A percentile compares a stretch with the other conserved stretches of the same genome.
These are phyloP conservation scores for Alces alces DNA, from an alignment of 2,113 vertebrate genomes.

Conservation along the genomic window DNA sequence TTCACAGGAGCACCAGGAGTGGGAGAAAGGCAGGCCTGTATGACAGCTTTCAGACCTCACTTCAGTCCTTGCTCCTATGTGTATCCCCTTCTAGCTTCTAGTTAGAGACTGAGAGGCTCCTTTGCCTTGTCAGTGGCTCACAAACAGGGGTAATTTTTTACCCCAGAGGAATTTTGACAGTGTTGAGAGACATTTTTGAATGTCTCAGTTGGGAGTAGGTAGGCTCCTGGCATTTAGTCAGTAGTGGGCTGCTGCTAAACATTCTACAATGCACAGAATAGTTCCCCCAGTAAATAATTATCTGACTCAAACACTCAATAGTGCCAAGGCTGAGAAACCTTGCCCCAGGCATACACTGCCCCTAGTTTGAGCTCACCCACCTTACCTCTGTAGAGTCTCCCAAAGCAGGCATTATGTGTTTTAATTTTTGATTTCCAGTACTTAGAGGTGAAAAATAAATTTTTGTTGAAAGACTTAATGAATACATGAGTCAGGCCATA, in stretches of 20 bases:
- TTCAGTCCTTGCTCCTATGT: neutral
- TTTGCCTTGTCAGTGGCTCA: neutral
- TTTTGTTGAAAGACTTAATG: neutral
- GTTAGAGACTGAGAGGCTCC: neutral
- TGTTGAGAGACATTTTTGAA: neutral
- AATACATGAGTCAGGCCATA: neutral
- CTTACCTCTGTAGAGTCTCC: neutral
- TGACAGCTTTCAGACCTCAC: neutral
- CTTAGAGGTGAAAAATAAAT: neutral
- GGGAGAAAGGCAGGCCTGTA: neutral
- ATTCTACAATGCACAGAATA: neutral
- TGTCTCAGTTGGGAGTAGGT: neutral
- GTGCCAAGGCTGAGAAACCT: neutral
- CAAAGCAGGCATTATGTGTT: neutral
- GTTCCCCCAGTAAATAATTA: neutral
- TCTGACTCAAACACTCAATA: neutral
- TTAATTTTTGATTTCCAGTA: neutral
- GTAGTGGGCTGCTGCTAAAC: neutral
- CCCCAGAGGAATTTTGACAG: neutral
- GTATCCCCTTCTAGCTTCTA: neutral
- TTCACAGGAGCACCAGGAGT: neutral
- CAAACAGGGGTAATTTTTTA: neutral
- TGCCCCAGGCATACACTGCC: neutral
- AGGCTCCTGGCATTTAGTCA: neutral
- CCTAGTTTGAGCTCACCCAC: neutral